phyloP scores from a whole-genome alignment of 2,113 vertebrate species.

The Tachuris rubrigastra region DNA sequence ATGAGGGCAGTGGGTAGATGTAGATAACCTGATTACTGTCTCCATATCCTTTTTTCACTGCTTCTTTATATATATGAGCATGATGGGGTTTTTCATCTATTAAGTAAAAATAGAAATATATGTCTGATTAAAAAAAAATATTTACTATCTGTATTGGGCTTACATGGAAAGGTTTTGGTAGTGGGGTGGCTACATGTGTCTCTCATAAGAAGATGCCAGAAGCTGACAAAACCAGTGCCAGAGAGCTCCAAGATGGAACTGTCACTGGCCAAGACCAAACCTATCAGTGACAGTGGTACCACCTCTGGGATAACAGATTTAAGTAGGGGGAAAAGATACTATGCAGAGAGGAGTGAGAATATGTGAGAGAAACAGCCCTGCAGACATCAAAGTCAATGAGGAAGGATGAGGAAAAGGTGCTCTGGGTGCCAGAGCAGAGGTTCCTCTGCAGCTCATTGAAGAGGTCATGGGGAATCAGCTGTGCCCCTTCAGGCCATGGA shows the following conservation, averaged over 20 bases:
- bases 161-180: not conserved
- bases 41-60: not conserved
- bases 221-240: not conserved
- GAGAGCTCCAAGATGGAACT: accelerated
- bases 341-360: not conserved
- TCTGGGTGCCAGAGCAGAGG: not conserved
- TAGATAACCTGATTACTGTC: not conserved
- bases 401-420: not conserved
- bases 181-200: not conserved
- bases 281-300: not conserved
- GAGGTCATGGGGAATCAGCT: not conserved
- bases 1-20: not conserved
- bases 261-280: not conserved
- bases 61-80: not conserved
- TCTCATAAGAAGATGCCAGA: not conserved
- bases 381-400: not conserved
- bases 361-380: not conserved
- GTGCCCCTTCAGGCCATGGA: not conserved
- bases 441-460: not conserved
- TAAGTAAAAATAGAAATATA: not conserved
- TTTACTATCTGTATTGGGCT: not conserved
- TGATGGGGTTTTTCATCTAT: not conserved
- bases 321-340: not conserved
- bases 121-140: not conserved
- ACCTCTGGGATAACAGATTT: not conserved